These are phyloP conservation scores for Phanerotoma sp. DNA, from an alignment of 2,888 invertebrate species.

Conservation along the genomic window DNA sequence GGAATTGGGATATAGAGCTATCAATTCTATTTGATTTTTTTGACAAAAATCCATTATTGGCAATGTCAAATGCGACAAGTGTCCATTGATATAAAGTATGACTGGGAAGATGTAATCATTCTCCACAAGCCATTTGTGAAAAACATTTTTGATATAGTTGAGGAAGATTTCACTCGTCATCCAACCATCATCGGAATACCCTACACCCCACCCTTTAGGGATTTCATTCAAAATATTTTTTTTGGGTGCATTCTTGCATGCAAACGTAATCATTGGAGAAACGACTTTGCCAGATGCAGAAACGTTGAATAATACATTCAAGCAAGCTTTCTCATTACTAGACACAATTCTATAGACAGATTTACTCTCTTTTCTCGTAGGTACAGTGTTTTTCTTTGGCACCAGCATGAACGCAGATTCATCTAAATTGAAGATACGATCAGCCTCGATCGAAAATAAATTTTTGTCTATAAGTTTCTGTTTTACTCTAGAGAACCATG, in stretches of 20 bases:
- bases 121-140: slow-evolving; percentile 45
- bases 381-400: slow-evolving; percentile 16
- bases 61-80: slow-evolving; percentile 47
- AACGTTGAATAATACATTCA: slow-evolving; percentile 7
- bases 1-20: slow-evolving; percentile 46
- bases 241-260: slow-evolving; percentile 38
- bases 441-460: slow-evolving; percentile 9
- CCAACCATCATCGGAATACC: slow-evolving; percentile 51
- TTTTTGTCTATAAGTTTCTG: background rate
- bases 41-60: slow-evolving; percentile 47
- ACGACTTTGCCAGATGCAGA: slow-evolving; percentile 20
- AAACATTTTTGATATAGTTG: slow-evolving; percentile 48
- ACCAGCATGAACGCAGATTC: slow-evolving; percentile 10
- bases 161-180: slow-evolving; percentile 50
- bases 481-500: slow-evolving; percentile 15
- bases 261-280: slow-evolving; percentile 35
- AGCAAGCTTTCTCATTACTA: slow-evolving; percentile 15
- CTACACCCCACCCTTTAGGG: slow-evolving; percentile 46
- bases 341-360: slow-evolving; percentile 15
- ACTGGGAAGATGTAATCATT: slow-evolving; percentile 43
- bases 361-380: slow-evolving; percentile 12
- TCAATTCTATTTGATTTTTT: slow-evolving; percentile 44
- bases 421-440: slow-evolving; percentile 19
- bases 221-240: slow-evolving; percentile 29
- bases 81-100: slow-evolving; percentile 51